Base-by-base conservation (phyloP, 1,140 invertebrate genomes). In the Diploscapter pachys region DNA sequence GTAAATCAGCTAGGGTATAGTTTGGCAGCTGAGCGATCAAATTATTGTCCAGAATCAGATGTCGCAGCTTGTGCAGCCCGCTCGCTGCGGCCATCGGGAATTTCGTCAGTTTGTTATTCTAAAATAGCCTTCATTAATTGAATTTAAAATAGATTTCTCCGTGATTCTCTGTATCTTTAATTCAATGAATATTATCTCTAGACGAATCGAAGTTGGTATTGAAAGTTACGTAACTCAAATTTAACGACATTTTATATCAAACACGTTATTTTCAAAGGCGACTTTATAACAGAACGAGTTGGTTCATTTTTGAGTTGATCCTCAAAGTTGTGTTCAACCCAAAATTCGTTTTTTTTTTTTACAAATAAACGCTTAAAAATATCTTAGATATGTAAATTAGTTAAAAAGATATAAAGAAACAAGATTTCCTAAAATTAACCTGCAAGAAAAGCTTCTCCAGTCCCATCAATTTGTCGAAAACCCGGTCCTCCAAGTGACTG, bases 371-470 rank as follows among this genome's bases (percentile, higher is more conserved):
- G 31, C 31, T 31, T 1, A 31, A 31, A 31, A 31, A 31, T 31
- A 31, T 31, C 31, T 31, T 31, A 31, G 31, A 31, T 31, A 31
- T 31, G 31, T 31, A 31, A 31, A 31, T 4, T 66, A 4, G 8
- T 13, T 48, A 63, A 52, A 51, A 55, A 65, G 4, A 5, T 0
- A 3, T 55, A 4, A 66, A 13, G 54, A 3, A 4, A 13, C 54
- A 52, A 9, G 5, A 48, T 50, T 5, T 70, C 6, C 11, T 50
- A 52, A 61, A 11, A 54, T 3, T 8, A 52, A 76, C 75, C 63
- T 76, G 75, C 6, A 76, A 55, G 52, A 76, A 76, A 3, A 76
- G 51, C 49, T 61, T 76, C 13, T 76, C 75, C 63, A 76, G 55
- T n/a, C 56, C 70, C 13, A 62, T 63, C 8, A 76, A 71, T 59